Percentiles rank a stretch among this genome's conserved stretches.
These are phyloP conservation scores for Habrosyne pyritoides DNA, from an alignment of 2,888 invertebrate species.

Conservation along the genomic window DNA sequence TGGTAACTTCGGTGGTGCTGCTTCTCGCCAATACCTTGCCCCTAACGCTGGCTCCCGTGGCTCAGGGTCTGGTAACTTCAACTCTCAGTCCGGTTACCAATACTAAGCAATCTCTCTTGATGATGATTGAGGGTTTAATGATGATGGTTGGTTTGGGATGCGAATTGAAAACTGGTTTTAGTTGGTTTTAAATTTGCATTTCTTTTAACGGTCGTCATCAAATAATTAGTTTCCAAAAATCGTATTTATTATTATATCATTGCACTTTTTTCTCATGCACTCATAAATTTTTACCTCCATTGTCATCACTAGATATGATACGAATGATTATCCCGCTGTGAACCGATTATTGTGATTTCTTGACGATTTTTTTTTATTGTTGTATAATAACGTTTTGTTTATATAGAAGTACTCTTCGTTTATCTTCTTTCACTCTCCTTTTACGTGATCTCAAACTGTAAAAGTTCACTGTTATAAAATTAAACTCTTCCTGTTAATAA, in stretches of 20 bases:
- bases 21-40: constrained; percentile 73
- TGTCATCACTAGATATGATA: constrained; percentile 30
- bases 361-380: constrained; percentile 19
- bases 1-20: constrained; percentile 49
- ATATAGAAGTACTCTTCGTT: constrained; percentile 27
- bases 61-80: constrained; percentile 74
- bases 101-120: constrained; percentile 49
- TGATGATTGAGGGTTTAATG: constrained; percentile 41
- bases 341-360: constrained; percentile 46
- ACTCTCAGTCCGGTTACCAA: constrained; percentile 72
- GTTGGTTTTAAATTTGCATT: not conserved
- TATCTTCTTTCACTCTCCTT: constrained; percentile 24
- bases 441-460: constrained; percentile 46
- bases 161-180: not conserved
- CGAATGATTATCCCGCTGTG: constrained; percentile 43
- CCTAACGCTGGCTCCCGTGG: constrained; percentile 68
- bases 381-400: constrained; percentile 34
- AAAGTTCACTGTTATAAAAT: constrained; percentile 40
- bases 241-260: not conserved
- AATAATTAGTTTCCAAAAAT: not conserved
- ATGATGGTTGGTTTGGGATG: constrained; percentile 20
- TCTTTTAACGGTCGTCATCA: not conserved
- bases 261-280: constrained; percentile 26
- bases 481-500: constrained; percentile 36
- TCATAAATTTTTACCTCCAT: constrained; percentile 26